Percentiles rank a stretch among this genome's conserved stretches.
Conservation (phyloP, 1,140 invertebrate species). For the Lucilia sericata region DNA sequence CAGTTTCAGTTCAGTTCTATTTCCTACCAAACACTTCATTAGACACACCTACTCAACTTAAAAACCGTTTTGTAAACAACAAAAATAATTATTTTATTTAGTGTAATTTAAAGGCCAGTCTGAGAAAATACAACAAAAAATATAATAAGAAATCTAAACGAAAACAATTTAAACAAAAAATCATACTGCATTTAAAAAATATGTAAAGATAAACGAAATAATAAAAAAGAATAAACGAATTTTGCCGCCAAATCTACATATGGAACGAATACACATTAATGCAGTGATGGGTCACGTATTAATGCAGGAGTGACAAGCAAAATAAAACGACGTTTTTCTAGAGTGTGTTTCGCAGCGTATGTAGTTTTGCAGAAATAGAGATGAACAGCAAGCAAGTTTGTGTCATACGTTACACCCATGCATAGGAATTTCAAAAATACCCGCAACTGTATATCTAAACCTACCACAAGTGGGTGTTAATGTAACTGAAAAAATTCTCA, state of each 20-base stretch:
- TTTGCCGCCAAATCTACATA: not conserved
- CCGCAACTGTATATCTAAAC: no score
- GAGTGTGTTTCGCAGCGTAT: no score
- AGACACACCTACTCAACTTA: not conserved
- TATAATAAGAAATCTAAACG: not conserved
- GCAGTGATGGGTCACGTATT: no score
- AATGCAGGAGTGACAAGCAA: no score
- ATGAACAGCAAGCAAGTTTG: no score
- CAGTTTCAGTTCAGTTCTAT: no score
- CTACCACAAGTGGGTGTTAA: not conserved
- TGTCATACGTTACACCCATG: no score
- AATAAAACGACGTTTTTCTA: no score
- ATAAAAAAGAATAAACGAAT: not conserved
- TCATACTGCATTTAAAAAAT: not conserved
- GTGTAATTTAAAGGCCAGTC: not conserved
- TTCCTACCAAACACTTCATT: no score
- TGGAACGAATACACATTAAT: not conserved
- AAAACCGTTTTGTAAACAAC: not conserved
- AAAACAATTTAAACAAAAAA: not conserved
- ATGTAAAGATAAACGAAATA: not conserved
- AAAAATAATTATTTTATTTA: not conserved
- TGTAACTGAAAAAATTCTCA: not conserved
- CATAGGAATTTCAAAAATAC: no score
- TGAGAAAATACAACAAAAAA: not conserved
- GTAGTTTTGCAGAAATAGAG: no score